These are phyloP conservation scores for Halcyon leucocephala DNA, from an alignment of 2,797 vertebrate species.

Conservation along the genomic window DNA sequence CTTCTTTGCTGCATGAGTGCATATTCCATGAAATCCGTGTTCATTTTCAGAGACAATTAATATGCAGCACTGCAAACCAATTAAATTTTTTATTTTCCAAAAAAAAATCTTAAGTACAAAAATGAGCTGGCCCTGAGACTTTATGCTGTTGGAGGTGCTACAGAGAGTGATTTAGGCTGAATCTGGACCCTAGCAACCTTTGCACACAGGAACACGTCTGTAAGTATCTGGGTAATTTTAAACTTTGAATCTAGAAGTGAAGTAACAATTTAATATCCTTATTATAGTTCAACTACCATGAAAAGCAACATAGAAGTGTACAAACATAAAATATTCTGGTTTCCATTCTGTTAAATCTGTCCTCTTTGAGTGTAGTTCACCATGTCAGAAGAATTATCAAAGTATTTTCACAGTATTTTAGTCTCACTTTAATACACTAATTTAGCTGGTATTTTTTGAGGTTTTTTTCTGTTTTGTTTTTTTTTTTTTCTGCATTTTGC, in stretches of 20 bases:
- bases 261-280: neutral
- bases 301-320: neutral
- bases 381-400: neutral
- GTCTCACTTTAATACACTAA: neutral
- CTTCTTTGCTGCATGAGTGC: neutral
- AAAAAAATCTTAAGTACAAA: neutral
- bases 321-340: neutral
- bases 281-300: neutral
- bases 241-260: neutral
- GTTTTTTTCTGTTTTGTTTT: no score
- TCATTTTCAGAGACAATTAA: neutral
- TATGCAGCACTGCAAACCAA: neutral
- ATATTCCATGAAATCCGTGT: neutral
- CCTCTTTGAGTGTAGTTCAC: neutral
- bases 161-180: neutral
- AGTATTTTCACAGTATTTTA: neutral
- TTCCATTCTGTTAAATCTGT: neutral
- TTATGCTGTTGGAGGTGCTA: neutral
- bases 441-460: neutral
- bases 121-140: neutral
- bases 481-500: no score
- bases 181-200: neutral
- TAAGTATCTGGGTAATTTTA: neutral
- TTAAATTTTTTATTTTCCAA: neutral
- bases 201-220: accelerated